Evolutionary conservation across 2,888 invertebrate species (phyloP), one percentile per base, ranked within the genome.

Genomic region (Deilephila elpenor): DNA sequence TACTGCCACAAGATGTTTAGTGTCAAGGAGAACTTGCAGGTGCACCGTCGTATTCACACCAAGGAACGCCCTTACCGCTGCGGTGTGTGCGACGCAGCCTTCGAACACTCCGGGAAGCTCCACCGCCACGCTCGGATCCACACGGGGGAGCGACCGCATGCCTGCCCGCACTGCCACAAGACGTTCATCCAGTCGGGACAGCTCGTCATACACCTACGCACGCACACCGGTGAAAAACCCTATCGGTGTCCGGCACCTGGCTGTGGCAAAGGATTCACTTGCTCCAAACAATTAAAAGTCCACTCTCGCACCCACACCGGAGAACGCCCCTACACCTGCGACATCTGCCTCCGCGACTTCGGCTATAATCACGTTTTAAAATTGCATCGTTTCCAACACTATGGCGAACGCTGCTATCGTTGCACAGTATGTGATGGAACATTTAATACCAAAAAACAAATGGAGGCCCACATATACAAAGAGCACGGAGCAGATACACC

Each of bases 141-240:
- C 87, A 98, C 98, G 0, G 97, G 98, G 4, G 98, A 98, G 88
- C 96, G 98, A 59, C 98, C 98, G 0, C 98, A 98, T 91, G 97
- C 98, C 82, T 98, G 98, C 86, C 96, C 96, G 34, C 97, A 98
- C 62, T 98, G 98, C 88, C 96, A 96, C 76, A 98, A 98, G 90
- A 98, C 98, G 0, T 98, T 98, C 87, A 98, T 98, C 73, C 98
- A 98, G 88, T 98, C 98, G 17, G 98, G 98, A 0, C 98, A 98
- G 86, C 92, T 98, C 82, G 98, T 98, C 1, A 98, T 98, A 80
- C 98, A 98, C 88, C 97, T 98, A 95, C 95, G 98, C 72, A 98
- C 98, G 0, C 98, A 98, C 86, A 98, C 98, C 0, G 97, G 97
- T 0, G 98, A 98, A 89, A 98, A 98, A 86, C 98, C 98, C 0